These are phyloP conservation scores for Oncopeltus fasciatus DNA, from an alignment of 1,140 invertebrate genomes.

Conservation along the genomic window DNA sequence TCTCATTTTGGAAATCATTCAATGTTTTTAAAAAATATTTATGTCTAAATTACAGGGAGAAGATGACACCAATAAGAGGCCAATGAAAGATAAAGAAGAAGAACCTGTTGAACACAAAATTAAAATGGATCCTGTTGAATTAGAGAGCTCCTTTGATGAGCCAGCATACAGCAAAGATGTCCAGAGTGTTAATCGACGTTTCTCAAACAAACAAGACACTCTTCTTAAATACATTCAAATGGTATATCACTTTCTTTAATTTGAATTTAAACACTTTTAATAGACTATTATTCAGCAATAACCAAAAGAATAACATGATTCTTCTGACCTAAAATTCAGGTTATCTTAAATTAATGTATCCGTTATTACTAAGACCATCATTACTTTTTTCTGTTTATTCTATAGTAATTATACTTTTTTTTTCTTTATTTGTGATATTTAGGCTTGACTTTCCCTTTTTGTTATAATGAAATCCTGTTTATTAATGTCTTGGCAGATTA, in stretches of 20 bases:
- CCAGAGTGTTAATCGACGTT: not conserved
- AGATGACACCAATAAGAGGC: not conserved
- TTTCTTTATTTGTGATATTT: no score
- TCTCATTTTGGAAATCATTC: not conserved
- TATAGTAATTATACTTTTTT: no score
- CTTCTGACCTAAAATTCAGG: not conserved
- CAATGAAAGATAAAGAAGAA: not conserved
- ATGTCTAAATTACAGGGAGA: not conserved
- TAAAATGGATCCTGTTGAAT: not conserved
- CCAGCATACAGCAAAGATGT: constrained; percentile 11
- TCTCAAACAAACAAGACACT: constrained; percentile 7
- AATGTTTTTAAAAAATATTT: not conserved
- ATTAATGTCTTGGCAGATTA: no score
- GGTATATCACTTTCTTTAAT: not conserved
- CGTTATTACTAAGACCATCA: not conserved
- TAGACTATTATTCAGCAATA: not conserved
- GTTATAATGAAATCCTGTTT: no score
- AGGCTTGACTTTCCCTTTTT: no score
- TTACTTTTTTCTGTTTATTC: not conserved
- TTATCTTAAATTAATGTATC: not conserved
- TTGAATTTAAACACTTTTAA: not conserved
- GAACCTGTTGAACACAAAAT: not conserved
- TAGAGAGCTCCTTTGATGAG: constrained; percentile 2
- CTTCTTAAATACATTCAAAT: constrained; percentile 18
- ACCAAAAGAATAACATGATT: not conserved